These are phyloP conservation scores for Rattus rattus DNA, from an alignment of 2,113 vertebrate species.

Conservation along the genomic window DNA sequence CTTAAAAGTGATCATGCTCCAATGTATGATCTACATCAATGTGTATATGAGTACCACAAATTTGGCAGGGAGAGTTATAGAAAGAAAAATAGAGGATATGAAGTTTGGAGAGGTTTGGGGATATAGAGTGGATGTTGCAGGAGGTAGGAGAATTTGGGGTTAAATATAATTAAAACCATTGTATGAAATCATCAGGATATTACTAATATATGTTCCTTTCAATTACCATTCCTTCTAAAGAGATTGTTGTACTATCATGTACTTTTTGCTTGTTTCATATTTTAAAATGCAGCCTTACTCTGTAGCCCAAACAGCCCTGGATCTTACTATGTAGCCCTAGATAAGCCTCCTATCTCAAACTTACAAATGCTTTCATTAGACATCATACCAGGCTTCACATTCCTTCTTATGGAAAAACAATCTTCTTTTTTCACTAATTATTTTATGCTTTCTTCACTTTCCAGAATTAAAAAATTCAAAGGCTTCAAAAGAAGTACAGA, in stretches of 20 bases:
- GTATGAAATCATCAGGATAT: not conserved
- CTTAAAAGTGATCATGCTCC: not conserved
- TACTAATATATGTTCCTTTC: not conserved
- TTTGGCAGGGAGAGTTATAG: not conserved
- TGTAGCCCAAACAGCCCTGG: not conserved
- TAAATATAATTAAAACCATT: not conserved
- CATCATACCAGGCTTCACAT: not conserved
- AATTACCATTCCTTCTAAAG: not conserved
- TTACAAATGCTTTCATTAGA: not conserved
- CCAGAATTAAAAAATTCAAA: not conserved
- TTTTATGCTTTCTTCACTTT: not conserved
- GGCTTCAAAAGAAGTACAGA: not conserved
- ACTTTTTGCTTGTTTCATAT: not conserved
- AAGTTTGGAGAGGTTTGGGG: too few species aligned
- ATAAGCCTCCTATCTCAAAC: not conserved
- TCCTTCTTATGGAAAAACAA: not conserved
- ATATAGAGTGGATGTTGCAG: accelerated
- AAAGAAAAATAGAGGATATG: not conserved
- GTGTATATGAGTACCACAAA: not conserved
- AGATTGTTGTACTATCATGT: not conserved
- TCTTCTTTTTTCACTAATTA: not conserved
- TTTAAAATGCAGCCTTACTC: not conserved
- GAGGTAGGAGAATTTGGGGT: not conserved
- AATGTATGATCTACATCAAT: not conserved
- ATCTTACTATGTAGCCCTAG: not conserved